Percentiles rank a stretch among this genome's conserved stretches.
Evolutionary conservation across 2,113 vertebrate species (phyloP).

Genomic region (Cercocebus atys): DNA sequence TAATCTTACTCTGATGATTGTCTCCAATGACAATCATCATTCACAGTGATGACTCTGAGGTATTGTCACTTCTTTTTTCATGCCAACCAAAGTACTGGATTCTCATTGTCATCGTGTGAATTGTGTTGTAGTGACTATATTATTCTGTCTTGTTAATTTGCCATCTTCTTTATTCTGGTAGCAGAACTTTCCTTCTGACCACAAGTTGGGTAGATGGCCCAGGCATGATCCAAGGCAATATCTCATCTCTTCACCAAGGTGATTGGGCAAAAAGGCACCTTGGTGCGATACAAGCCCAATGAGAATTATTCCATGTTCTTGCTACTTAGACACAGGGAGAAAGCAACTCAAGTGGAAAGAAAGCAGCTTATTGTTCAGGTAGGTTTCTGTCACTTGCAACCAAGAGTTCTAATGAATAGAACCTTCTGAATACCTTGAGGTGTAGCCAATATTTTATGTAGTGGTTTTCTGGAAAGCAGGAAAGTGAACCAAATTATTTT

Average conservation of each 20-base stretch:
- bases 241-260: background rate
- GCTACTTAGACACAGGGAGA: background rate
- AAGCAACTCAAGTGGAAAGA: background rate
- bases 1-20: background rate
- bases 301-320: constrained; percentile 3
- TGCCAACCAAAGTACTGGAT: background rate
- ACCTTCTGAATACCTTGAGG: background rate
- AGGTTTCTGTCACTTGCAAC: background rate
- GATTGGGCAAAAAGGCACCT: background rate
- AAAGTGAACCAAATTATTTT: constrained; percentile 20
- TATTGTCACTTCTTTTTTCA: background rate
- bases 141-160: background rate
- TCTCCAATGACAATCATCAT: background rate
- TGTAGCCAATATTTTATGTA: background rate
- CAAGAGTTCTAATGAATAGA: background rate
- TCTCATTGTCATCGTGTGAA: background rate
- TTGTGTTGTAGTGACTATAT: background rate
- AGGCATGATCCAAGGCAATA: background rate
- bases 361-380: background rate
- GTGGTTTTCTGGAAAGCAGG: background rate
- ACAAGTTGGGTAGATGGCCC: background rate
- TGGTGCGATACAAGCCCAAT: background rate
- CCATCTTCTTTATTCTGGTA: background rate
- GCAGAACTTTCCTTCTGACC: background rate
- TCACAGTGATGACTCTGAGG: background rate